Percentiles rank a stretch among this genome's conserved stretches.
Evolutionary conservation across 2,888 invertebrate species (phyloP).

Genomic region (Rotaria macrura): DNA sequence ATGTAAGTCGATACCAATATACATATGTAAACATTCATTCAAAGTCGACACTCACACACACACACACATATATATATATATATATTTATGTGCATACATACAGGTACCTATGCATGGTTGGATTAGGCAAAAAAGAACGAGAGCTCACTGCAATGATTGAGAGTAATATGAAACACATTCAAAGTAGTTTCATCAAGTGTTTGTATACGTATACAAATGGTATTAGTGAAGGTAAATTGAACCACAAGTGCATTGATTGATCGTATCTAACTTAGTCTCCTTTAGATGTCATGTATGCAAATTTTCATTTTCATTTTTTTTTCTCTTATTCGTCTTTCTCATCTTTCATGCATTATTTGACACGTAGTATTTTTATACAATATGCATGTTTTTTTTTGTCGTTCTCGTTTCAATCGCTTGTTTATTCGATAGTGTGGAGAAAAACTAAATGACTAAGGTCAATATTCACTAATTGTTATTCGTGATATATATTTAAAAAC

Average conservation of each 20-base stretch:
- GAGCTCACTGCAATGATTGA: neutral
- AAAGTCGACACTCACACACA: neutral
- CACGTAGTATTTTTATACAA: neutral
- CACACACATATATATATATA: neutral
- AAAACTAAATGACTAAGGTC: neutral
- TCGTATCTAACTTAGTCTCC: neutral
- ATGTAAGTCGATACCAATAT: neutral
- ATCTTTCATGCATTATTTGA: constrained; percentile 3
- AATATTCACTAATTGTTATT: neutral
- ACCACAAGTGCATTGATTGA: neutral
- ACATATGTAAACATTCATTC: neutral
- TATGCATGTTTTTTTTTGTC: neutral
- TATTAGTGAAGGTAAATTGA: constrained; percentile 12
- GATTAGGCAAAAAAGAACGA: neutral
- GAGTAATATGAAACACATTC: neutral
- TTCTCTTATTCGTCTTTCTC: neutral
- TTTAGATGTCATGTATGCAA: neutral
- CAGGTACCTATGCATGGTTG: neutral
- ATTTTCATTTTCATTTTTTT: neutral
- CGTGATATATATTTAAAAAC: neutral
- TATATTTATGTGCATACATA: too few relatives aligned
- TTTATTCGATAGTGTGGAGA: neutral
- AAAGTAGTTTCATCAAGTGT: constrained; percentile 4
- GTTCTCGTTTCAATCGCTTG: neutral
- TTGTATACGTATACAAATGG: neutral